These are phyloP conservation scores for Onthophagus taurus DNA, from an alignment of 1,140 invertebrate genomes.

Conservation along the genomic window DNA sequence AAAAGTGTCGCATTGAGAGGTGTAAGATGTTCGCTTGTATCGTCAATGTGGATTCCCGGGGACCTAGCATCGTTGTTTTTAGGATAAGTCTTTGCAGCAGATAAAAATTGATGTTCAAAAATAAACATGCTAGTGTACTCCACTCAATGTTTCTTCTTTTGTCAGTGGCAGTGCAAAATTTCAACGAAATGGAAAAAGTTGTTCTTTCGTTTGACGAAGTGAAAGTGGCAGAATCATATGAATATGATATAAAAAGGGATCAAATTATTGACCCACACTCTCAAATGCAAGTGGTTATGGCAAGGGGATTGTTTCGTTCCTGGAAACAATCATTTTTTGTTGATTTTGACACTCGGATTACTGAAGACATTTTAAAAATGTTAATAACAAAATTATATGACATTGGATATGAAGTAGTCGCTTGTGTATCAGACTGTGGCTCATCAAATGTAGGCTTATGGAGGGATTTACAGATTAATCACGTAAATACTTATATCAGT, in stretches of 20 bases:
- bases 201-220: not conserved
- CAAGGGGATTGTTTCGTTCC: not conserved
- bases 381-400: conserved; percentile 10
- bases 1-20: no score
- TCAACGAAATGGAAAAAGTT: no score
- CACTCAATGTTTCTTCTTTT: no score
- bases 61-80: no score
- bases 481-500: no score
- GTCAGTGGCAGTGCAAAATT: no score
- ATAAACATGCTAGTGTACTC: no score
- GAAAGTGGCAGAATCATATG: not conserved
- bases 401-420: conserved; percentile 24
- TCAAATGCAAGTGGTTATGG: conserved; percentile 1
- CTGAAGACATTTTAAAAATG: not conserved
- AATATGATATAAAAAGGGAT: not conserved
- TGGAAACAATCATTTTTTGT: conserved; percentile 4
- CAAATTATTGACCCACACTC: not conserved
- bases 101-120: no score
- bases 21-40: no score
- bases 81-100: no score
- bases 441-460: conserved; percentile 26
- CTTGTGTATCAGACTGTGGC: conserved; percentile 28
- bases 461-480: conserved; percentile 25
- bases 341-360: not conserved
- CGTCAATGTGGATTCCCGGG: no score